phyloP scores from a whole-genome alignment of 1,140 invertebrate species.

The Tribolium castaneum region DNA sequence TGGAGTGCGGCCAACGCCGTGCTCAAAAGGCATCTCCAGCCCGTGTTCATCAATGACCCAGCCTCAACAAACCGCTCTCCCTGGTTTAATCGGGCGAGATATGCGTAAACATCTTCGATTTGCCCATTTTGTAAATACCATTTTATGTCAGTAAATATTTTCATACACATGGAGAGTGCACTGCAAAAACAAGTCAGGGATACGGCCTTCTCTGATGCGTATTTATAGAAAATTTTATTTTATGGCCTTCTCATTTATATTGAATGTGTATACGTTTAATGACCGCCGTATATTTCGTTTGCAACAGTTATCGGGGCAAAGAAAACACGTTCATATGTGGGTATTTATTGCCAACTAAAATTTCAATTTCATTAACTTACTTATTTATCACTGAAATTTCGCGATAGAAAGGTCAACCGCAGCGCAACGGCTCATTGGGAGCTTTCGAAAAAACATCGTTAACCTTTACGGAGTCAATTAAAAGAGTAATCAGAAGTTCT shows the following conservation, averaged over 20 bases:
- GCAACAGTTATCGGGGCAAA: conserved; percentile 29
- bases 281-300: conserved; percentile 29
- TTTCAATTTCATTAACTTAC: conserved; percentile 24
- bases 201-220: conserved; percentile 34
- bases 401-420: neutral
- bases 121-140: conserved; percentile 28
- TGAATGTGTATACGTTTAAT: conserved; percentile 33
- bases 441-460: neutral
- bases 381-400: conserved; percentile 20
- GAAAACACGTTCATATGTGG: conserved; percentile 33
- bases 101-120: conserved; percentile 26
- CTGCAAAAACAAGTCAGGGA: conserved; percentile 26
- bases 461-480: conserved; percentile 1
- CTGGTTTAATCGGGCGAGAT: conserved; percentile 1
- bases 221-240: conserved; percentile 36
- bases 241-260: conserved; percentile 34
- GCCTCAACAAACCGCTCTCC: neutral
- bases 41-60: neutral
- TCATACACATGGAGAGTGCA: conserved; percentile 20
- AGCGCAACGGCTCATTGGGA: neutral
- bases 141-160: conserved; percentile 36
- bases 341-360: conserved; percentile 22
- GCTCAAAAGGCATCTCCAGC: conserved; percentile 19
- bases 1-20: conserved; percentile 42
- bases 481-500: neutral